A percentile compares a stretch with the other conserved stretches of the same genome.
phyloP scores from a whole-genome alignment of 2,797 vertebrate species.

The Macroramphosus scolopax region DNA sequence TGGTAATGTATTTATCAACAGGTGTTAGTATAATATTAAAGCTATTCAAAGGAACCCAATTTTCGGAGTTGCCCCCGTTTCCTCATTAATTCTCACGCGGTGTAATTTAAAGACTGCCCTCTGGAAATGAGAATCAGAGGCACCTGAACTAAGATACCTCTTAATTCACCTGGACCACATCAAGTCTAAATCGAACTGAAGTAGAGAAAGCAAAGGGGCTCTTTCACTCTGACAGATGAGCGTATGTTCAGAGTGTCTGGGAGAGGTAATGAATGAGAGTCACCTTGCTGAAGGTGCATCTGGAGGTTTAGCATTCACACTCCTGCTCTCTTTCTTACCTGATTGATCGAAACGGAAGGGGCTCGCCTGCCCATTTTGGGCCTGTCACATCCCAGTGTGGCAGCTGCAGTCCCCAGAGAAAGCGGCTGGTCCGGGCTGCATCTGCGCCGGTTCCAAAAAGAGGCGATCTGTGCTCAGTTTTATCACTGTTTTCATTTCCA shows the following conservation, averaged over 20 bases:
- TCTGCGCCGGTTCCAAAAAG: constrained; percentile 51
- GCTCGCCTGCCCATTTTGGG: constrained; percentile 53
- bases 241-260: constrained; percentile 32
- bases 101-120: constrained; percentile 23
- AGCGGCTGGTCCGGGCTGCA: constrained; percentile 29
- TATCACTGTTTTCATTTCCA: constrained; percentile 64
- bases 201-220: constrained; percentile 27
- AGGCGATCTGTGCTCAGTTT: constrained; percentile 42
- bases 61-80: constrained; percentile 17
- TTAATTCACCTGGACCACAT: constrained; percentile 38
- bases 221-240: constrained; percentile 56
- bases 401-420: constrained; percentile 56
- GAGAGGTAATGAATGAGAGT: constrained; percentile 59
- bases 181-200: constrained; percentile 33
- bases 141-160: constrained; percentile 29
- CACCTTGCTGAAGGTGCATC: constrained; percentile 69
- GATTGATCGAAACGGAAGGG: constrained; percentile 73
- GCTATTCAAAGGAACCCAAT: neutral
- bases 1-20: neutral
- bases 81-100: constrained; percentile 2
- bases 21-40: constrained; percentile 1
- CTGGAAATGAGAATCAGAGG: constrained; percentile 31
- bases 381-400: constrained; percentile 55
- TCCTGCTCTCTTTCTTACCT: constrained; percentile 50
- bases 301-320: constrained; percentile 66